Base-by-base conservation (phyloP, 2,888 invertebrate species). In the Baronia brevicornis region DNA sequence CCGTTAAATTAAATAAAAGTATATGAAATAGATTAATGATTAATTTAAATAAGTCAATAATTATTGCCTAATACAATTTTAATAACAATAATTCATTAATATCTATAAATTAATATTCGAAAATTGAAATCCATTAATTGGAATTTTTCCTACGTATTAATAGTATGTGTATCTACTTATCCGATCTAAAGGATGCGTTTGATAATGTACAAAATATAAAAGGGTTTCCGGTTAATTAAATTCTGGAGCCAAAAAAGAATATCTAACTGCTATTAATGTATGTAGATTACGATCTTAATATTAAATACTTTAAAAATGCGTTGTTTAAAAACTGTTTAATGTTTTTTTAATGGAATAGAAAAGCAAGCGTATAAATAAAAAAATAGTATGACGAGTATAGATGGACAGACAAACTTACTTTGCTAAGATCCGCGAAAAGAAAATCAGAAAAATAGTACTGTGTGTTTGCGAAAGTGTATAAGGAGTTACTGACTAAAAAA, bases 201-300 rank as follows among this genome's bases (percentile, higher is more conserved):
- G 37, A 35, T 44, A 44, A 51, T 38, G 46, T 50, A 51, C 18
- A 23, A 33, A 38, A 36, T 52, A 59, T n/a, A 54, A 49, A 46
- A 52, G 43, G 46, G 48, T 52, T 54, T 52, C 43, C 40, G 44
- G 43, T 60, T 65, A 57, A 73, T 73, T 71, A 64, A 63, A 71
- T 71, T 73, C 72, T 63, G 69, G 57, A 39, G 47, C 41, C 51
- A 54, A 51, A 54, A 51, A 49, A 60, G 54, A 48, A 49, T 57
- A 63, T n/a, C n/a, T n/a, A n/a, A n/a, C n/a, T n/a, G n/a, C 22
- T 21, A 21, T 35, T 63, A 68, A 71, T 75, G 67, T 68, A 47
- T 43, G 10, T 20, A 44, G 56, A 61, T 57, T 41, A 36, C 26
- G 28, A 58, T 59, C 56, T 47, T 38, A 25, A 36, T 44, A 44